Base-by-base conservation (phyloP, 2,797 vertebrate species). In the Squalus acanthias region DNA sequence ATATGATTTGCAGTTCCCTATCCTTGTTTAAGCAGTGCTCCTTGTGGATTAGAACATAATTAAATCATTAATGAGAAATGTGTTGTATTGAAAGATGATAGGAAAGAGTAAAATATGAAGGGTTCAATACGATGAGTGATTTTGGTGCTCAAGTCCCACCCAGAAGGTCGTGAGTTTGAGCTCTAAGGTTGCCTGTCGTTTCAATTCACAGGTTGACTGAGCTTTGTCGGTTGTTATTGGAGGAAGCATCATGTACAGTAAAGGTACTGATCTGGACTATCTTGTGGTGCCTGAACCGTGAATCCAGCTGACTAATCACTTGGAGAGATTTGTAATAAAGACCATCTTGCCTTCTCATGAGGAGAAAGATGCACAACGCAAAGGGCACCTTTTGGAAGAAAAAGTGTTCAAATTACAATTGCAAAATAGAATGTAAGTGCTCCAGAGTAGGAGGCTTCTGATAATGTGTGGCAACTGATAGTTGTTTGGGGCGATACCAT, bases 21-120 rank as follows among this genome's bases (percentile, higher is more conserved):
- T 72, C 24, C 69, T 95, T 95, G 69, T 53, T 95, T 72, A 72
- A 95, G 39, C 46, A 95, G 46, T 74, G 39, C 4, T 72, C 94
- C 69, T 72, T 50, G 69, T 72, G 67, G 69, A 74, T 95, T 70
- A 95, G 50, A 74, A 26, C 67, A 95, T 57, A 74, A 95, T 95
- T 95, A 53, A 72, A 74, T 95, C 22, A 6, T 95, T 95, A 95
- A 53, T 95, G 67, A 72, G 94, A 95, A 92, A 92, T 92, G 17
- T 20, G 60, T 92, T 92, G 63, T 9, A 92, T 92, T 91, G 15
- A 65, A 95, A 95, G 69, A 24, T 53, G 94, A 95, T 57, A 72
- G 24, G 94, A 74, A 95, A 95, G 50, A 29, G 67, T 57, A 74
- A 72, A 74, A 95, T 70, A 53, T 74, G 6, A 46, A 74, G 46